Percentiles rank a stretch among this genome's conserved stretches.
phyloP scores from a whole-genome alignment of 2,888 invertebrate species.

The Chrysotoxum bicinctum region DNA sequence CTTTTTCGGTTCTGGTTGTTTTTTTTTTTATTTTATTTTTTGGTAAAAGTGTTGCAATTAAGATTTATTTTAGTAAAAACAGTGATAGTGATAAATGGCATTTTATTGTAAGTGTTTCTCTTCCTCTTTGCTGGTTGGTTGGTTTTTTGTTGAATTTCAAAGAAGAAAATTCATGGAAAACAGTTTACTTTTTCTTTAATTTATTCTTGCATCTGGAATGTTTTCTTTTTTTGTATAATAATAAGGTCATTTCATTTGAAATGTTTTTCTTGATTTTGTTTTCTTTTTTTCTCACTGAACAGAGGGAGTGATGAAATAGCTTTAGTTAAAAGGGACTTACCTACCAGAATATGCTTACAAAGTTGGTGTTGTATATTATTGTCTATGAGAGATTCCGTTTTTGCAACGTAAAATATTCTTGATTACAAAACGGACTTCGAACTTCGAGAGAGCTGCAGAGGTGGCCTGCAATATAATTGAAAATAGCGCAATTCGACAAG shows the following conservation, averaged over 20 bases:
- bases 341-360: too few relatives aligned
- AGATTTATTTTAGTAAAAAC: constrained; percentile 58
- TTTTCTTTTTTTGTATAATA: neutral
- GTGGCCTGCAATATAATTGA: too few relatives aligned
- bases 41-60: constrained; percentile 60
- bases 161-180: neutral
- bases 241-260: neutral
- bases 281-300: neutral
- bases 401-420: too few relatives aligned
- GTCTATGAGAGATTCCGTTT: too few relatives aligned
- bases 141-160: neutral
- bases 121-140: neutral
- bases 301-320: neutral
- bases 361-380: too few relatives aligned
- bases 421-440: too few relatives aligned
- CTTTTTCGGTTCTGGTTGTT: neutral
- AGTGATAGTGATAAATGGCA: constrained; percentile 53
- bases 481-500: too few relatives aligned
- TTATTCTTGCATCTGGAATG: neutral
- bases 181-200: neutral
- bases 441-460: too few relatives aligned
- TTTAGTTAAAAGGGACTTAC: too few relatives aligned
- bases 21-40: neutral
- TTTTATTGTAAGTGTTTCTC: constrained; percentile 40
- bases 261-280: neutral